A percentile compares a stretch with the other conserved stretches of the same genome.
These are phyloP conservation scores for Aplocera efformata DNA, from an alignment of 2,888 invertebrate genomes.

Conservation along the genomic window DNA sequence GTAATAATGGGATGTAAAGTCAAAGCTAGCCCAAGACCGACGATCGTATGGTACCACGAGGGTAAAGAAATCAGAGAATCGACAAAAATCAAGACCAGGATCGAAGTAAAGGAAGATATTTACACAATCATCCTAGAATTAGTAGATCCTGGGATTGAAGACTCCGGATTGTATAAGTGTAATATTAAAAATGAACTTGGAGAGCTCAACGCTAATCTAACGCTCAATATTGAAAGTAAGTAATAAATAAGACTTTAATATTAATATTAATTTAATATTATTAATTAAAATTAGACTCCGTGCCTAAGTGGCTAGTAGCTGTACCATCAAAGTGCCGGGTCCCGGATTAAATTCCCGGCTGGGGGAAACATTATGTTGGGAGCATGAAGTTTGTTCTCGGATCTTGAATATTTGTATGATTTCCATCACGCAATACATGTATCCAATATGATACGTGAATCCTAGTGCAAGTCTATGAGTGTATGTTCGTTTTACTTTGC, in stretches of 20 bases:
- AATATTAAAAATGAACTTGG: conserved; percentile 97
- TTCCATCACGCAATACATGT: no score
- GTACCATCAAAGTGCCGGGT: no score
- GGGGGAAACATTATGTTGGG: no score
- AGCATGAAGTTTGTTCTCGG: no score
- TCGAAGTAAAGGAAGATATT: conserved; percentile 88
- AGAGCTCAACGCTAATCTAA: conserved; percentile 97
- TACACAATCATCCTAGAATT: conserved; percentile 93
- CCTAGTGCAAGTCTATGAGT: no score
- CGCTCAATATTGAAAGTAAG: conserved; percentile 98
- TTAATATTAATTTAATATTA: background rate
- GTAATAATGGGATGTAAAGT: conserved; percentile 76
- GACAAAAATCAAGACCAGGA: conserved; percentile 89
- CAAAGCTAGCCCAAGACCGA: conserved; percentile 74
- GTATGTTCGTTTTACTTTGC: no score
- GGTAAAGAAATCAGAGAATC: conserved; percentile 87
- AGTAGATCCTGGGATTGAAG: conserved; percentile 94
- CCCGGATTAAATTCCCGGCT: no score
- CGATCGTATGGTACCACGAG: conserved; percentile 77
- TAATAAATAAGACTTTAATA: conserved; percentile 27
- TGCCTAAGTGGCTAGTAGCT: no score
- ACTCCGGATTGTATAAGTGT: conserved; percentile 99
- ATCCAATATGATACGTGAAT: no score
- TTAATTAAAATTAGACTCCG: no score
- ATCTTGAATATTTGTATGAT: no score